Base-by-base conservation (phyloP, 1,140 invertebrate genomes). In the Acromyrmex charruanus region DNA sequence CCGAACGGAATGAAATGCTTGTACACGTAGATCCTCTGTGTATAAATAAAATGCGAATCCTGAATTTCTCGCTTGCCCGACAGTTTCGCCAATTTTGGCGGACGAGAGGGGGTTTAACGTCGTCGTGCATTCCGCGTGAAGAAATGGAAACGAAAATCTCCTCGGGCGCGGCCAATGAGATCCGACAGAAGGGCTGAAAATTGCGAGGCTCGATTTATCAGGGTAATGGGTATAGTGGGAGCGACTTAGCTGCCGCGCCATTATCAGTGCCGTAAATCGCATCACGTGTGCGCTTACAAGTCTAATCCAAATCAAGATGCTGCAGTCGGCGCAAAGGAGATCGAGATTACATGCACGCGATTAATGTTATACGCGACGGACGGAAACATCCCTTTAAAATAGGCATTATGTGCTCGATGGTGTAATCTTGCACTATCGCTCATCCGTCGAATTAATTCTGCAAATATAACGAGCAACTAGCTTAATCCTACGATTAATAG, bases 111-210 rank as follows among this genome's bases (percentile, higher is more conserved):
- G 44, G 69, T 72, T 59, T 59, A 59, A 58, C 21, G 68, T 9
- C 18, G 31, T 10, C 12, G 51, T 18, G n/a, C 21, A 25, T 18
- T 16, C 35, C 14, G 28, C 49, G 85, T 2, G 77, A 86, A 80
- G 75, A 69, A 86, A 80, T 49, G 85, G 53, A 86, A 86, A 86
- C 77, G 77, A 59, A 86, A 86, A 81, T 86, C 77, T 77, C 59
- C 77, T 51, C 75, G 77, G 25, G 14, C 49, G 49, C 14, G 49
- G n/a, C 59, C 59, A 79, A 79, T 53, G 28, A 49, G 31, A 85
- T 77, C 59, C 35, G 35, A 28, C 31, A 21, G 75, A 81, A 66
- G 49, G 49, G 71, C 21, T 12, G 44, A 51, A 85, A 81, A 86
- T 86, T 71, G 63, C 51, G 18, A 18, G 74, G 18, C 53, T 86